Conservation (phyloP, 2,888 invertebrate species). For the Pedicia rivosa region DNA sequence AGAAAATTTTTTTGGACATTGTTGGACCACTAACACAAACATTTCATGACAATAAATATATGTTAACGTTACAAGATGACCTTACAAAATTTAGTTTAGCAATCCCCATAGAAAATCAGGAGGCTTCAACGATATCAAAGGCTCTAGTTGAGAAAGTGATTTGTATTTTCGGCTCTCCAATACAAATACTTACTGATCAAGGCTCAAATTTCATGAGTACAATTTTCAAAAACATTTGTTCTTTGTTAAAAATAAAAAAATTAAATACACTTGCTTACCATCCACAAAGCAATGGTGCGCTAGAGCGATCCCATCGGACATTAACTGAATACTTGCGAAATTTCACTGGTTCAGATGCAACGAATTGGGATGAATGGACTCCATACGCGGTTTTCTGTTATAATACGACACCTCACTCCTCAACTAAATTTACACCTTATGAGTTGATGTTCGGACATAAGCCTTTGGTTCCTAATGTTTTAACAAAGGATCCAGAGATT, state of each 20-base stretch:
- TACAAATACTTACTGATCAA: background rate
- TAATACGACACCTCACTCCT: background rate
- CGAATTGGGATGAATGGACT: background rate
- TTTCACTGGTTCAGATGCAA: background rate
- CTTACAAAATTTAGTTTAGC: conserved; percentile 17
- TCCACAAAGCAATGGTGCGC: conserved; percentile 2
- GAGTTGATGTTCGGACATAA: conserved; percentile 1
- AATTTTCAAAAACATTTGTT: conserved; percentile 2
- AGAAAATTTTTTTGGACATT: conserved; percentile 17
- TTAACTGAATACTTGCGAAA: background rate
- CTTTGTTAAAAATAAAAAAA: conserved; percentile 1
- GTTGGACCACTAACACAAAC: conserved; percentile 17
- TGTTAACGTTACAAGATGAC: conserved; percentile 17
- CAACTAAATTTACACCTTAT: background rate
- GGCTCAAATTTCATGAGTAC: background rate
- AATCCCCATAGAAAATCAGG: conserved; percentile 16
- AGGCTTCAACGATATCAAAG: background rate
- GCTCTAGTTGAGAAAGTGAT: background rate
- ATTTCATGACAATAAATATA: conserved; percentile 14
- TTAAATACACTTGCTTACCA: conserved; percentile 4
- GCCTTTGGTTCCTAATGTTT: background rate
- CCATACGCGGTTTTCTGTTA: background rate
- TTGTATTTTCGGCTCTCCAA: background rate
- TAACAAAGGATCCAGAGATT: background rate
- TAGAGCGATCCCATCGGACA: conserved; percentile 1